Evolutionary conservation across 2,113 vertebrate species (phyloP).

Genomic region (Oncorhynchus kisutch): DNA sequence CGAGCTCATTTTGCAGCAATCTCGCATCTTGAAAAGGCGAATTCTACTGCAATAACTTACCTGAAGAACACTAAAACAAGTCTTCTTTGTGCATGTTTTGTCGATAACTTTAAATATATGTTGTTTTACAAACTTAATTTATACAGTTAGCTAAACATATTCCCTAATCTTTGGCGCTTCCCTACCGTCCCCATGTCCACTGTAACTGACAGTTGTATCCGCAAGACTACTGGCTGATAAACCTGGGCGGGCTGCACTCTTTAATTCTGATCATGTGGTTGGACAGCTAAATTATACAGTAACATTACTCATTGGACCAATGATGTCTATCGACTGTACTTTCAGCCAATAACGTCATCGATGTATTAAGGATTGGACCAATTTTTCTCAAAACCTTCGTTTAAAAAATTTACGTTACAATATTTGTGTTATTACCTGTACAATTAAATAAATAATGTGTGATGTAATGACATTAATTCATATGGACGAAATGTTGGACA

Average conservation of each 20-base stretch:
- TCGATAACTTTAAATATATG: not conserved
- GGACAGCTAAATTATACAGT: conserved; percentile 37
- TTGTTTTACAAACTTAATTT: conserved; percentile 22
- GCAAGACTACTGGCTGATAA: conserved; percentile 51
- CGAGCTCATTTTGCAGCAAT: conserved; percentile 14
- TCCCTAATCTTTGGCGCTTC: conserved; percentile 4
- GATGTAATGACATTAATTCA: too few relatives aligned
- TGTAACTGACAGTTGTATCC: conserved; percentile 67
- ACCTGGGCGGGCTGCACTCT: conserved; percentile 42
- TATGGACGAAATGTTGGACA: too few relatives aligned
- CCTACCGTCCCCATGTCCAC: conserved; percentile 49
- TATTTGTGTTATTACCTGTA: too few relatives aligned
- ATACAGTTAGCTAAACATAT: conserved; percentile 26
- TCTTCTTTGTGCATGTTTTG: not conserved
- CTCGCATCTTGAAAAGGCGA: not conserved
- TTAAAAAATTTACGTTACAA: not conserved
- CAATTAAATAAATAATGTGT: too few relatives aligned
- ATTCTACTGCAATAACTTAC: conserved; percentile 48
- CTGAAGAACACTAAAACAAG: conserved; percentile 41
- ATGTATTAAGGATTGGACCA: conserved; percentile 11
- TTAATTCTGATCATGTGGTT: conserved; percentile 41
- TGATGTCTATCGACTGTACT: not conserved
- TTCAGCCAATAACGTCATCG: conserved; percentile 46
- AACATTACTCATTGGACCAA: conserved; percentile 46
- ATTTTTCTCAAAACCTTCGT: not conserved